Evolutionary conservation across 2,113 vertebrate genomes (phyloP), one percentile per base, ranked within the genome.

Genomic region (Anser cygnoides): DNA sequence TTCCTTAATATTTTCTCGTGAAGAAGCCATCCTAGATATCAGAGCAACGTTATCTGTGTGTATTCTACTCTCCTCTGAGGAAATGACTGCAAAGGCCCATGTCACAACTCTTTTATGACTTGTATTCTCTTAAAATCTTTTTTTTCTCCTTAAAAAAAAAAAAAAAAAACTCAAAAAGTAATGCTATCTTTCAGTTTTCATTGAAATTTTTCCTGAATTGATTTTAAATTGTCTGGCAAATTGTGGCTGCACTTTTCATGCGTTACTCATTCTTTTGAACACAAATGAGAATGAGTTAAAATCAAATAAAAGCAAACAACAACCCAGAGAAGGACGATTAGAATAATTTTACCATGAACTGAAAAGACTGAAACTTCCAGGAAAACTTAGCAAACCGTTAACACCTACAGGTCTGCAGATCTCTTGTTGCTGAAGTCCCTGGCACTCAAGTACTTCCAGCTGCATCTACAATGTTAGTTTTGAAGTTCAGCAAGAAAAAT

Each of bases 201-300:
- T 67, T 59, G 28, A 84, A 11, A 78, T 67, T 71, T 54, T 52
- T 55, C 33, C 22, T 31, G 73, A 67, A 39, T 3, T 50, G 52
- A 44, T 75, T 75, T 57, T 82, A 13, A 87, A 73, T 67, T 52
- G 11, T 21, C 41, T 80, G 23, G 17, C 0, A 88, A 92, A 71
- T 13, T 0, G 0, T 73, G 35, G 4, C 4, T 78, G 8, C 0
- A 31, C 72, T 54, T 55, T 65, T 25, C 2, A 54, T 44, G 4
- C 16, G 5, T 85, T 85, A 28, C 7, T 76, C 25, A 41, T 58
- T 85, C 18, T 8, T 87, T 82, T 83, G 17, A 85, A 70, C 14
- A 59, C 5, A 66, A 90, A 62, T 12, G 5, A 79, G 25, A 76
- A n/a, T 13, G 49, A 58, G 9, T 20, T 58, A 70, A 81, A 87